A percentile compares a stretch with the other conserved stretches of the same genome.
These are phyloP conservation scores for Yponomeuta evonymella DNA, from an alignment of 2,888 invertebrate genomes.

Conservation along the genomic window DNA sequence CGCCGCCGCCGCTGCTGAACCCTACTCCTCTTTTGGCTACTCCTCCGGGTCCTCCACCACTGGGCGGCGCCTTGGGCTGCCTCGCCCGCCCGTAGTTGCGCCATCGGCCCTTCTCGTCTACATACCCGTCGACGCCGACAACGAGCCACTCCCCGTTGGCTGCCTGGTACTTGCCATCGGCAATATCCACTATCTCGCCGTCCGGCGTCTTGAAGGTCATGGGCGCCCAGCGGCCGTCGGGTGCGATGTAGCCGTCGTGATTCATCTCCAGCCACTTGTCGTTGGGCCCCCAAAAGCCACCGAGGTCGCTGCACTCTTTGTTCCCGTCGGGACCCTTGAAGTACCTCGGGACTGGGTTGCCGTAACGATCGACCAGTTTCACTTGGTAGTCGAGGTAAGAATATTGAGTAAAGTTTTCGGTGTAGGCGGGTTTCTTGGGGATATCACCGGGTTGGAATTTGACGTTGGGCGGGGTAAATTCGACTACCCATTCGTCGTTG, in stretches of 20 bases:
- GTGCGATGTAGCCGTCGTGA: constrained; percentile 54
- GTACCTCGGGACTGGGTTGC: constrained; percentile 58
- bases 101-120: constrained; percentile 53
- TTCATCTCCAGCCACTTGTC: constrained; percentile 63
- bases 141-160: constrained; percentile 46
- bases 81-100: constrained; percentile 29
- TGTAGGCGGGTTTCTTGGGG: constrained; percentile 41
- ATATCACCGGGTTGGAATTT: constrained; percentile 48
- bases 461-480: constrained; percentile 67
- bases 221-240: constrained; percentile 62
- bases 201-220: constrained; percentile 50
- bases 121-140: constrained; percentile 60
- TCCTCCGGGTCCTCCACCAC: constrained; percentile 8
- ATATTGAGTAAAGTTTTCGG: constrained; percentile 50
- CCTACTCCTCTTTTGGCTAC: too few species aligned
- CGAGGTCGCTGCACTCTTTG: constrained; percentile 62
- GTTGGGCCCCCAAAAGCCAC: constrained; percentile 61
- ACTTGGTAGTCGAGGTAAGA: constrained; percentile 59
- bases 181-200: constrained; percentile 51
- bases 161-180: constrained; percentile 54
- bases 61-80: constrained; percentile 19
- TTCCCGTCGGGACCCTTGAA: constrained; percentile 65
- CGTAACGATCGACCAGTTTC: constrained; percentile 51
- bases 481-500: constrained; percentile 64
- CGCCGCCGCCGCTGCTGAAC: constrained; percentile 20